Evolutionary conservation across 2,888 invertebrate species (phyloP).

Genomic region (Troides oblongomaculatus): DNA sequence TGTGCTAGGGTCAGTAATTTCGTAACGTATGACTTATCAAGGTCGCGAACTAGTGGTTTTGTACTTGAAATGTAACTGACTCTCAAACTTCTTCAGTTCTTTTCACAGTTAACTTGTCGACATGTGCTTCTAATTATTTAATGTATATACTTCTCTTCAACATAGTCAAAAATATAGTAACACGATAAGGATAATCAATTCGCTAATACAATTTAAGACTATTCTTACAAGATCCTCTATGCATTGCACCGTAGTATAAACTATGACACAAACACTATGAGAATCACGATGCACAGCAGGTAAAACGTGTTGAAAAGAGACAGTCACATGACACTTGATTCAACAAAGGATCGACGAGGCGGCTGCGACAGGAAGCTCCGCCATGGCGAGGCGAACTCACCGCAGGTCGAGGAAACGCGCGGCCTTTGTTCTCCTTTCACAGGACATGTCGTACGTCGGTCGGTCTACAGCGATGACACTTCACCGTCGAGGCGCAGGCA

Average conservation of each 20-base stretch:
- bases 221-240: slow-evolving; percentile 35
- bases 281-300: slow-evolving; percentile 53
- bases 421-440: slow-evolving; percentile 76
- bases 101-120: slow-evolving; percentile 37
- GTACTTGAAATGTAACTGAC: slow-evolving; percentile 58
- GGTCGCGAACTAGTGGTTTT: slow-evolving; percentile 66
- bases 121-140: slow-evolving; percentile 39
- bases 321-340: slow-evolving; percentile 63
- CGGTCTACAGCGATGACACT: slow-evolving; percentile 66
- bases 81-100: slow-evolving; percentile 40
- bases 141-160: neutral
- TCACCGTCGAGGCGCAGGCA: slow-evolving; percentile 65
- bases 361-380: slow-evolving; percentile 64
- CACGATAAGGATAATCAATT: neutral
- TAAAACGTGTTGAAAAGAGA: slow-evolving; percentile 69
- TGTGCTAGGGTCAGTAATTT: slow-evolving; percentile 60
- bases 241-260: slow-evolving; percentile 41
- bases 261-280: slow-evolving; percentile 49
- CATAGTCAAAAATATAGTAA: neutral
- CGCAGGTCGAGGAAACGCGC: slow-evolving; percentile 78
- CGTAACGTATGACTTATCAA: slow-evolving; percentile 63
- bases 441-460: slow-evolving; percentile 73
- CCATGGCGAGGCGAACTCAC: slow-evolving; percentile 68
- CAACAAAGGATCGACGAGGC: slow-evolving; percentile 66
- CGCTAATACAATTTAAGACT: slow-evolving; percentile 29